Evolutionary conservation across 2,797 vertebrate genomes (phyloP).

Genomic region (Chelon labrosus): DNA sequence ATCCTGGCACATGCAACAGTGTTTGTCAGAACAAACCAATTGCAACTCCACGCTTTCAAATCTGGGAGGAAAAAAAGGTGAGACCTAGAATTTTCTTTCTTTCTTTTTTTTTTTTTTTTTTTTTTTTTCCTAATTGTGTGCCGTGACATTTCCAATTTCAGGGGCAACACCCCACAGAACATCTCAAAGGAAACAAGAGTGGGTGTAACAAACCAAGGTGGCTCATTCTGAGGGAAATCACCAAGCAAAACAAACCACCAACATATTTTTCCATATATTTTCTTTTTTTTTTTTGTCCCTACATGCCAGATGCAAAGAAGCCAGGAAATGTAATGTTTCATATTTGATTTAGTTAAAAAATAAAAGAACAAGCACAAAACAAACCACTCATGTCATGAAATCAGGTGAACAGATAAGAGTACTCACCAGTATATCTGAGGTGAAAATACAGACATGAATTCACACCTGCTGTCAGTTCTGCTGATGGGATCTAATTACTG

Average conservation of each 20-base stretch:
- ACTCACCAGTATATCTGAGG: slow-evolving; percentile 82
- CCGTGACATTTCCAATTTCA: slow-evolving; percentile 54
- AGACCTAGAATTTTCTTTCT: slow-evolving; percentile 20
- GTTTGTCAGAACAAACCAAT: not conserved
- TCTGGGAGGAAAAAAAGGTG: no score
- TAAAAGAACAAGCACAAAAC: no score
- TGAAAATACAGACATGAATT: slow-evolving; percentile 85
- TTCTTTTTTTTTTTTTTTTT: no score
- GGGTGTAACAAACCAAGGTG: slow-evolving; percentile 60
- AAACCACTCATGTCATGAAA: no score
- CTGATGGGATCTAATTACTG: slow-evolving; percentile 41
- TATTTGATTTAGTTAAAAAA: not conserved
- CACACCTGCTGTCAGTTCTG: slow-evolving; percentile 75
- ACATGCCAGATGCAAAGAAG: slow-evolving; percentile 2
- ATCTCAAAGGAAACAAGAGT: slow-evolving; percentile 68
- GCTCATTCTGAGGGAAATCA: slow-evolving; percentile 54
- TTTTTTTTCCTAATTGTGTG: not conserved
- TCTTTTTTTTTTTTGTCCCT: slow-evolving; percentile 8
- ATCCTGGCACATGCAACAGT: not conserved
- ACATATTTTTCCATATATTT: no score
- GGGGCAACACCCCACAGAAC: slow-evolving; percentile 57
- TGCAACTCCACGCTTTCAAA: no score
- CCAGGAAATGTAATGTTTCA: not conserved
- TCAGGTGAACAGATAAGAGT: slow-evolving; percentile 14
- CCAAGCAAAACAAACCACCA: slow-evolving; percentile 39